phyloP scores from a whole-genome alignment of 2,888 invertebrate species.

The Acheta domesticus region DNA sequence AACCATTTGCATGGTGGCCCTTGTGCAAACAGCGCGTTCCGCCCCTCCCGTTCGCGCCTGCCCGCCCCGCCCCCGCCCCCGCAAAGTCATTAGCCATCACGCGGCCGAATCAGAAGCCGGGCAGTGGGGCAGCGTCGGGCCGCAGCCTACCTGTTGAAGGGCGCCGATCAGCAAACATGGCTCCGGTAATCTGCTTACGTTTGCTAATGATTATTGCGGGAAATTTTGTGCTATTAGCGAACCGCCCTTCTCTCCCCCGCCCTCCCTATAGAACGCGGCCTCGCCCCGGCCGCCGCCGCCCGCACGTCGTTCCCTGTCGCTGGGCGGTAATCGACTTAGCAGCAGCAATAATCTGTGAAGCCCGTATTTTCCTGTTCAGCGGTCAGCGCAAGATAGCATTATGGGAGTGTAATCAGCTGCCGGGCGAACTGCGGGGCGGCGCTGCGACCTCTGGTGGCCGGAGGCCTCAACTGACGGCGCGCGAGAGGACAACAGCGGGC shows the following conservation, averaged over 20 bases:
- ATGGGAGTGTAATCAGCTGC: constrained; percentile 18
- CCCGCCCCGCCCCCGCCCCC: background rate
- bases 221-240: constrained; percentile 7
- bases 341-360: constrained; percentile 11
- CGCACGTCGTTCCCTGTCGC: background rate
- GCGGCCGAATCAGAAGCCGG: background rate
- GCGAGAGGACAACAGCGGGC: too few species aligned
- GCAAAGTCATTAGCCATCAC: background rate
- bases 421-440: background rate
- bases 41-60: too few species aligned
- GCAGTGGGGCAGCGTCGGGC: background rate
- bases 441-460: too few species aligned
- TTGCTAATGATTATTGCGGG: constrained; percentile 18
- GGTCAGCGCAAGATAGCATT: constrained; percentile 9
- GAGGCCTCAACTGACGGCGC: too few species aligned
- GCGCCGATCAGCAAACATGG: background rate
- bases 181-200: background rate
- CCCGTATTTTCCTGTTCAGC: constrained; percentile 9
- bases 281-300: background rate
- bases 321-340: constrained; percentile 1
- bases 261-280: background rate
- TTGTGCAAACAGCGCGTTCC: too few species aligned
- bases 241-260: background rate
- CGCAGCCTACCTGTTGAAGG: background rate
- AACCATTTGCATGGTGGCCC: too few species aligned